Percentiles rank a stretch among this genome's conserved stretches.
These are phyloP conservation scores for Sparidentex hasta DNA, from an alignment of 2,797 vertebrate species.

Conservation along the genomic window DNA sequence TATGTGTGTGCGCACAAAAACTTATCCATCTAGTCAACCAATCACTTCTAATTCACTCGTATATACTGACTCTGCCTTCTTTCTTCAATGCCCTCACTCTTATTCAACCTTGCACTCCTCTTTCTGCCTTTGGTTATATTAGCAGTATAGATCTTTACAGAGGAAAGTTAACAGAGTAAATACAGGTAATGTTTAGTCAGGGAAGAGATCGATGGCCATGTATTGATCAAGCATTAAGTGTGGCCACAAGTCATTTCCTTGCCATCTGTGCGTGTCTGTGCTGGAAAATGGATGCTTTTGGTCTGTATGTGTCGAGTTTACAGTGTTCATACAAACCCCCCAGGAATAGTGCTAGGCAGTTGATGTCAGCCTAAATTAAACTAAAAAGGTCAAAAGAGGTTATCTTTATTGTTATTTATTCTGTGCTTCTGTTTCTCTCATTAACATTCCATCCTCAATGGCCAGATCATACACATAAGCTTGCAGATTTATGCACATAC, in stretches of 20 bases:
- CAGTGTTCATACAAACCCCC: background rate
- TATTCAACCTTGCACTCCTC: background rate
- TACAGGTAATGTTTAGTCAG: constrained; percentile 54
- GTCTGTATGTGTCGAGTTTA: background rate
- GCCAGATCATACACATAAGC: constrained; percentile 46
- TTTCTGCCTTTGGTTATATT: constrained; percentile 32
- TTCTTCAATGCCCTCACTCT: background rate
- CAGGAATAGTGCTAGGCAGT: background rate
- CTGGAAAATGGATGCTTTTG: constrained; percentile 31
- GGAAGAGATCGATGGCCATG: constrained; percentile 42
- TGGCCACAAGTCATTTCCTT: constrained; percentile 63
- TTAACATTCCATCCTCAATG: constrained; percentile 39
- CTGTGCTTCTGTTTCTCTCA: constrained; percentile 16
- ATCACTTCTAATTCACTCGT: background rate
- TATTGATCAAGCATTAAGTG: constrained; percentile 64
- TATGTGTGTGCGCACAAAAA: background rate
- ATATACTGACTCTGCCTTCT: background rate
- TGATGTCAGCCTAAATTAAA: constrained; percentile 13
- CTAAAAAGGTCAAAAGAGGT: background rate
- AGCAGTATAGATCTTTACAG: constrained; percentile 40
- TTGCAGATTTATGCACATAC: constrained; percentile 45
- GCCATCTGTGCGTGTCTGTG: constrained; percentile 31
- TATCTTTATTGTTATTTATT: constrained; percentile 21
- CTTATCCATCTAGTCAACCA: background rate
- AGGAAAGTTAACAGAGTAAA: constrained; percentile 48